Evolutionary conservation across 2,113 vertebrate species (phyloP), one percentile per base, ranked within the genome.

Genomic region (Rhipidura dahli): DNA sequence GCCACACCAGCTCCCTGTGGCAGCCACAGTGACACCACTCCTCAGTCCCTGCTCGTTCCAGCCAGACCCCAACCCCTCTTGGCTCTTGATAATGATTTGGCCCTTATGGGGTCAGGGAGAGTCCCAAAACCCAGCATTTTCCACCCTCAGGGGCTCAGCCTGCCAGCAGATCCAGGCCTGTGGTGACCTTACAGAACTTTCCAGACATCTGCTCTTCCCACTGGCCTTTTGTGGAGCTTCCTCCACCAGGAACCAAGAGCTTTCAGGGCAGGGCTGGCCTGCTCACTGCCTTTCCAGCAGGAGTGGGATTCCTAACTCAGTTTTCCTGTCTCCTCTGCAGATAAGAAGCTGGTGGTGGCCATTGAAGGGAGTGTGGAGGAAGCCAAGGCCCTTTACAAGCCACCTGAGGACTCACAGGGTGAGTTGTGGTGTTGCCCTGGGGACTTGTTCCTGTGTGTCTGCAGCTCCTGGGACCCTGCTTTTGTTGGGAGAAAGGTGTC

Each of bases 341-440:
- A 99, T 95, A 99, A 99, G 96, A 99, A 98, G 69, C 96, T 99
- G 76, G 95, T 83, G 33, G 98, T 99, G 87, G 98, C 98, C 2
- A 99, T 99, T 8, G 99, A 98, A 87, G 99, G 99, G 15, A 99
- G 99, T 4, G 99, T 99, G 70, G 99, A 99, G 21, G 99, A 99
- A 96, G 99, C 99, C 97, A 99, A 99, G 92, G 99, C 99, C 35
- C 97, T 99, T 50, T 99, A 99, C 93, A 99, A 99, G 92, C 99
- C 99, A 1, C 99, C 99, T 3, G 99, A 99, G 77, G 99, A 99
- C 96, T 99, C 99, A 0, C 99, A 99, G 97, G 99, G 99, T 99
- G 97, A 93, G 92, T 20, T 69, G 40, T 28, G 30, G 8, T 44
- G 37, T 16, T 23, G 50, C 19, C 11, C 23, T 7, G 50, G 50